Evolutionary conservation across 2,797 vertebrate genomes (phyloP).

Genomic region (Pseudochirops corinnae): DNA sequence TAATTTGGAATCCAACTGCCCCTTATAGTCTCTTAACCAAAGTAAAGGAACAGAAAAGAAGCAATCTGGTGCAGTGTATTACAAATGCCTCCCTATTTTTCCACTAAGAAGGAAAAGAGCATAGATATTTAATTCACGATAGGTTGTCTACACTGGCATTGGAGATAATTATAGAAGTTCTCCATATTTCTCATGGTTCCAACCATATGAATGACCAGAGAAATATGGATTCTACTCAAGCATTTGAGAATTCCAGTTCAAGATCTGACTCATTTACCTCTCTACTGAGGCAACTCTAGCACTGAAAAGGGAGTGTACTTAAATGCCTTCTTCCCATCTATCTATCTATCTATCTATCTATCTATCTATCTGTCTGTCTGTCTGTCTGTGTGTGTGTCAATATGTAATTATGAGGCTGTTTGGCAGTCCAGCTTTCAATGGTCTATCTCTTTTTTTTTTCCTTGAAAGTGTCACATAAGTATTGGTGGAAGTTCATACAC

Average conservation of each 20-base stretch:
- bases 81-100: not conserved
- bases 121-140: not conserved
- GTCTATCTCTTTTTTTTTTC: not conserved
- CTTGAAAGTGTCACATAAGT: not conserved
- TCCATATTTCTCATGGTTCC: not conserved
- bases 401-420: not conserved
- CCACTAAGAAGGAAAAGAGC: not conserved
- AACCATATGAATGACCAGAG: not conserved
- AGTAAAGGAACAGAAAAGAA: not conserved
- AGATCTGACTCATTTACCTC: not conserved
- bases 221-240: not conserved
- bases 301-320: not conserved
- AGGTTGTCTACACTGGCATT: not conserved
- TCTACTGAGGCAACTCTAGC: not conserved
- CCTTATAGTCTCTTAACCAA: not conserved
- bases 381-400: no score
- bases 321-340: not conserved
- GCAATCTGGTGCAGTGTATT: not conserved
- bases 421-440: not conserved
- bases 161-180: not conserved
- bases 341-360: no score
- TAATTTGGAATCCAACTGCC: not conserved
- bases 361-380: no score
- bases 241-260: not conserved
- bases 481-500: not conserved